Evolutionary conservation across 2,113 vertebrate species (phyloP).

Genomic region (Myiozetetes cayanensis): DNA sequence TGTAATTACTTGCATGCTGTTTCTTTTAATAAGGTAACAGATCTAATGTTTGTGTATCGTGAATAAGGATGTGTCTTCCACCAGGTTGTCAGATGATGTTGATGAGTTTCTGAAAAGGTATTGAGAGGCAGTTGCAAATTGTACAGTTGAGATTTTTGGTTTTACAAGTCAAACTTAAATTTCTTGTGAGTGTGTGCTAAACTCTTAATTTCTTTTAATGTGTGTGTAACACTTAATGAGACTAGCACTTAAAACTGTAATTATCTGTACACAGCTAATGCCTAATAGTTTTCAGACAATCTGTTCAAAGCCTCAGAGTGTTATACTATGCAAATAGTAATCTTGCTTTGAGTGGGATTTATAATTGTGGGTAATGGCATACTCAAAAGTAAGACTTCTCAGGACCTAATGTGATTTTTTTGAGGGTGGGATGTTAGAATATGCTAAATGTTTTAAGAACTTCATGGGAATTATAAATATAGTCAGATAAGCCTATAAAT

Average conservation of each 20-base stretch:
- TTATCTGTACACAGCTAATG: neutral
- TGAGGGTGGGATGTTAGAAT: neutral
- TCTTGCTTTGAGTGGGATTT: neutral
- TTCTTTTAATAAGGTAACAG: neutral
- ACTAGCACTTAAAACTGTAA: neutral
- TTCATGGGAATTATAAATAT: neutral
- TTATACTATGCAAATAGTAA: neutral
- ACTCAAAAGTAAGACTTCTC: neutral
- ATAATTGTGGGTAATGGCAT: neutral
- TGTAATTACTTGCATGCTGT: neutral
- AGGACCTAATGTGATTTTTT: neutral
- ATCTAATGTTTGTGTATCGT: neutral
- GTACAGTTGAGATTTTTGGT: neutral
- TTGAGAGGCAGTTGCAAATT: neutral
- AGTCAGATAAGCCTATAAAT: neutral
- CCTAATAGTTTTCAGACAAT: neutral
- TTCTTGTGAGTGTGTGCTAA: neutral
- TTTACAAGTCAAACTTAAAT: neutral
- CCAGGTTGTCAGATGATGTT: neutral
- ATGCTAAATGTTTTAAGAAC: neutral
- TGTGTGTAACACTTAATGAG: neutral
- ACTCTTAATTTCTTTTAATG: neutral
- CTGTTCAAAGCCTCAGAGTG: slow-evolving; percentile 22
- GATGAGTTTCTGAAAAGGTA: neutral
- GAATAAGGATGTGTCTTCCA: neutral